Evolutionary conservation across 2,888 invertebrate species (phyloP).

Genomic region (Thelaira solivaga): DNA sequence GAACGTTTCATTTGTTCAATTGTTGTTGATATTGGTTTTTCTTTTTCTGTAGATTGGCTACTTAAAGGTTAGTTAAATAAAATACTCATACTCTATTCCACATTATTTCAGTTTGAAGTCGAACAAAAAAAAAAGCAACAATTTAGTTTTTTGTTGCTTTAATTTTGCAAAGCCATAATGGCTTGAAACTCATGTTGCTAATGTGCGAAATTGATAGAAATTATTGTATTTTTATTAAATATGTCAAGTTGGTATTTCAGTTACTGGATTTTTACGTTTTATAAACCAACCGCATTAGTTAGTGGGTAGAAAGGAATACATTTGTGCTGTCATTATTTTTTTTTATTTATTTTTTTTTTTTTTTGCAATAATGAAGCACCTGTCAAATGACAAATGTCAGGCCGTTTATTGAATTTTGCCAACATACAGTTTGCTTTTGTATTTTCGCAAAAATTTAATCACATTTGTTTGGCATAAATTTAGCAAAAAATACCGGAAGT

Average conservation of each 20-base stretch:
- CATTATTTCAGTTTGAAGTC: too few species aligned
- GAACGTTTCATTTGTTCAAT: conserved; percentile 16
- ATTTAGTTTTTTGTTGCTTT: conserved; percentile 27
- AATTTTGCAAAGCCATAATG: not conserved
- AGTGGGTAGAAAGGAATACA: not conserved
- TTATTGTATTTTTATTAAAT: conserved; percentile 57
- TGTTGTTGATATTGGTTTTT: not conserved
- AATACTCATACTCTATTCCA: not conserved
- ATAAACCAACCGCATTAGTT: not conserved
- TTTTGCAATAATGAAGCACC: conserved; percentile 14
- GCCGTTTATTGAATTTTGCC: conserved; percentile 3
- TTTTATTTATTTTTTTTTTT: not conserved
- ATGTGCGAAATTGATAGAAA: conserved; percentile 66
- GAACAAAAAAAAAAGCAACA: conserved; percentile 35
- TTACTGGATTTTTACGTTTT: not conserved
- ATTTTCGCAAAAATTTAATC: conserved; percentile 11
- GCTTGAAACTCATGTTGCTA: conserved; percentile 41
- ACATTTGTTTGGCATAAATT: not conserved
- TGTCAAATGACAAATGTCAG: conserved; percentile 55
- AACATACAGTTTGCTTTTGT: conserved; percentile 23
- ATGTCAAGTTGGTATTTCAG: conserved; percentile 51
- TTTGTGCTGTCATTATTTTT: conserved; percentile 1
- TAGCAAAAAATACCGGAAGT: not conserved
- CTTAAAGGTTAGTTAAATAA: not conserved
- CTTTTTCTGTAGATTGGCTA: conserved; percentile 1